These are phyloP conservation scores for Pedionomus torquatus DNA, from an alignment of 2,113 vertebrate genomes.

Conservation along the genomic window DNA sequence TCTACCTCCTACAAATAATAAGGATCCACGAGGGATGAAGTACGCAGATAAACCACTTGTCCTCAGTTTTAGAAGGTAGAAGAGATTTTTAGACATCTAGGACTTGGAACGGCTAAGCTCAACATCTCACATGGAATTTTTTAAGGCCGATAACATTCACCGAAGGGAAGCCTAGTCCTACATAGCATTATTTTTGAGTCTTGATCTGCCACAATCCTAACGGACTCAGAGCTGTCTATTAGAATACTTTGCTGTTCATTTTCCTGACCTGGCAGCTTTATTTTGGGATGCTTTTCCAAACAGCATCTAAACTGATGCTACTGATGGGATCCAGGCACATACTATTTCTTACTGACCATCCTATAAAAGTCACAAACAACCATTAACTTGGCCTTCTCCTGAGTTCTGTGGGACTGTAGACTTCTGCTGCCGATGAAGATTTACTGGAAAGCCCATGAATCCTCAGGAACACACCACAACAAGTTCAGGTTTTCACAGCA, in stretches of 20 bases:
- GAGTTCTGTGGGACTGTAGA: not conserved
- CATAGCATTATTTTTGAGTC: not conserved
- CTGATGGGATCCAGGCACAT: not conserved
- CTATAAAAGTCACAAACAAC: not conserved
- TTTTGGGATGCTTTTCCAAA: not conserved
- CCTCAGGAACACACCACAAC: not conserved
- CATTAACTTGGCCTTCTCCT: not conserved
- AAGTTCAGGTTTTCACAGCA: not conserved
- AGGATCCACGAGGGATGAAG: not conserved
- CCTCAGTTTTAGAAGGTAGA: too few species aligned
- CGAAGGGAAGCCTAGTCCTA: not conserved
- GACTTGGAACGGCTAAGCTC: not conserved
- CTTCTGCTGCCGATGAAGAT: not conserved
- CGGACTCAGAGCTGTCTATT: not conserved
- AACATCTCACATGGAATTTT: not conserved
- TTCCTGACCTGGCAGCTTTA: not conserved
- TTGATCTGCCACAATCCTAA: not conserved
- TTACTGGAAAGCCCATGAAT: not conserved
- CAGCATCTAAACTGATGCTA: not conserved
- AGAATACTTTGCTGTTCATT: not conserved
- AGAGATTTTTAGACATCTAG: too few species aligned
- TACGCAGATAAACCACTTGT: not conserved
- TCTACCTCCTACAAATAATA: not conserved
- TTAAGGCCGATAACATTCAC: not conserved
- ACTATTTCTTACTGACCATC: not conserved